Base-by-base conservation (phyloP, 2,797 vertebrate species). In the Podargus strigoides region DNA sequence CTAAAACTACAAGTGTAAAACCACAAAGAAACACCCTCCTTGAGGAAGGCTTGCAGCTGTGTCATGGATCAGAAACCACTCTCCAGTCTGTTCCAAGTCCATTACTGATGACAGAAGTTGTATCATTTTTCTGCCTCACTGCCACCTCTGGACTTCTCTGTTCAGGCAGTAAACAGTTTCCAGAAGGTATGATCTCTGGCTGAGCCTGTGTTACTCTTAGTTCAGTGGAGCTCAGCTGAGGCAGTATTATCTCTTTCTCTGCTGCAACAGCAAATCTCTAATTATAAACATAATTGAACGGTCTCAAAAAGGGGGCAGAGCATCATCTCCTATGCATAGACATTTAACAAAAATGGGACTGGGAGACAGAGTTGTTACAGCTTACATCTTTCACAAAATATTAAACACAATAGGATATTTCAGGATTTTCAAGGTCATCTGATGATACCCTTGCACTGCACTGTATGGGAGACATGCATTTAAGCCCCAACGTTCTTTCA, bases 211-310 rank as follows among this genome's bases (percentile, higher is more conserved):
- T 32, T 82, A 39, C 63, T 91, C 59, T 70, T 60, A 88, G 80
- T n/a, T 92, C 87, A 78, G 52, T 13, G n/a, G 34, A 79, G 63
- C 67, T 88, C 66, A 53, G 67, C 56, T 87, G 41, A 91, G 89
- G 52, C 52, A 67, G 52, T 50, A 50, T 39, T 74, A 85, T 76
- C 30, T 53, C 8, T 83, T 94, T 91, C 91, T 84, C 93, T 94
- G 80, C 70, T 93, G 77, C 64, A 94, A 70, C 60, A 90, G 74
- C 77, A 95, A 80, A 77, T 93, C 91, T 90, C 94, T 90, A 94
- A 95, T 96, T 96, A 91, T 53, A 91, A 94, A 14, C 68, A 90
- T 88, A 94, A 94, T 81, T 93, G 77, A 94, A 95, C 77, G 77
- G 85, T 70, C 77, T 93, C 85, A 74, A 36, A 90, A 96, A 87